Evolutionary conservation across 1,140 invertebrate genomes (phyloP), one percentile per base, ranked within the genome.

Genomic region (Drosophila baimaii): DNA sequence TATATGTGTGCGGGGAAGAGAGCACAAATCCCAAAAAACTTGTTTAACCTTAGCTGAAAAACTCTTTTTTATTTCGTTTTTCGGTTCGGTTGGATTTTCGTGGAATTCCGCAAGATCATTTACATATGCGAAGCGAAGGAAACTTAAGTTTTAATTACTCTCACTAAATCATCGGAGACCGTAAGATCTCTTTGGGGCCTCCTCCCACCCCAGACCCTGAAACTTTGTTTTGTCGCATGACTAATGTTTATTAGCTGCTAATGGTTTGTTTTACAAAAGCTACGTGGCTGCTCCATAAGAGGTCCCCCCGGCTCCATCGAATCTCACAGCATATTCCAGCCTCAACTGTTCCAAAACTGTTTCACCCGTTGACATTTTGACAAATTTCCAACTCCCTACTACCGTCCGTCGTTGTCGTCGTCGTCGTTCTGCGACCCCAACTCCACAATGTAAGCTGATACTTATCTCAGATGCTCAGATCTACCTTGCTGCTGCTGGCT

Each of bases 181-280:
- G 51, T 54, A 54, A 54, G 51, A 54, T 54, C 31, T 54, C n/a
- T n/a, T n/a, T n/a, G 2, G 29, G 51, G 31, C 51, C 49, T 63
- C 69, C 71, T 46, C 8, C 39, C 12, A 10, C 19, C 41, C 23
- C 59, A 25, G 55, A 56, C 54, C 54, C 57, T 23, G 33, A 55
- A 23, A 70, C 49, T 71, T 58, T 44, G 61, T 62, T 81, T 91
- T 73, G 71, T 83, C 69, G 66, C 76, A 90, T 91, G 90, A 91
- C 80, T 91, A 91, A 91, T 91, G 90, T 91, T 91, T 91, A 90
- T 91, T 91, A 91, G 88, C 83, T 82, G 90, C 83, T 91, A 91
- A 91, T 91, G 90, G 90, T 91, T 91, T 91, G 90, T 91, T 91
- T 91, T 91, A 91, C 90, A 90, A 91, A 91, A 88, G 80, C 76